Base-by-base conservation (phyloP, 2,888 invertebrate genomes). In the Harpalus rubripes region DNA sequence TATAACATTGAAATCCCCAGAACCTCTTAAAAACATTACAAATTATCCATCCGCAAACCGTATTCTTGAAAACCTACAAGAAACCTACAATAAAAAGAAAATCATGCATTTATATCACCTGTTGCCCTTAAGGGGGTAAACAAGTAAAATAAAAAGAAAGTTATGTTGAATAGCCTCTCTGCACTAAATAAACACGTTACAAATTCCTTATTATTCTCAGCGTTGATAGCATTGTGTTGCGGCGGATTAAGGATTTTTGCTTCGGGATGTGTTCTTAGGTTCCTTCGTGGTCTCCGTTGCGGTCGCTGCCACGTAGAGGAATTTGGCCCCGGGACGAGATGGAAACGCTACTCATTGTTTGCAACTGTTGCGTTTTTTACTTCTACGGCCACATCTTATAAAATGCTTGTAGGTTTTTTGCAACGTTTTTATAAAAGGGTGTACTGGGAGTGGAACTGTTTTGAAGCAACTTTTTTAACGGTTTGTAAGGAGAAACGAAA, bases 121-220 rank as follows among this genome's bases (percentile, higher is more conserved):
- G 87, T 86, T 86, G 86, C 87, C 86, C 87, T 81, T 59, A 86
- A 87, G 87, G 87, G 85, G 85, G 85, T 86, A 87, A 86, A 86
- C 86, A 87, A 68, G 52, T 65, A 44, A 65, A 82, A 82, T 58
- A 59, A 56, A 74, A 44, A 61, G 61, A 8, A 12, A 8, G 44
- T 52, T 52, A 12, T 52, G 44, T 32, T 59, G 82, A 82, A 82
- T 74, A 74, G 82, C 82, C 59, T 81, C 81, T 16, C 81, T 82
- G 39, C 74, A 74, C 82, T 82, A 82, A 82, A 82, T 82, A 82
- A 82, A 82, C 82, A 82, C 72, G 82, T 82, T 82, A 82, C 82
- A 82, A 59, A 82, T 82, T 82, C 82, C 59, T 82, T 82, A 82
- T 82, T 82, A 82, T 82, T 82, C 41, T 41, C 63, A 58, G 58